Evolutionary conservation across 1,140 invertebrate species (phyloP).

Genomic region (Meloidogyne floridensis): DNA sequence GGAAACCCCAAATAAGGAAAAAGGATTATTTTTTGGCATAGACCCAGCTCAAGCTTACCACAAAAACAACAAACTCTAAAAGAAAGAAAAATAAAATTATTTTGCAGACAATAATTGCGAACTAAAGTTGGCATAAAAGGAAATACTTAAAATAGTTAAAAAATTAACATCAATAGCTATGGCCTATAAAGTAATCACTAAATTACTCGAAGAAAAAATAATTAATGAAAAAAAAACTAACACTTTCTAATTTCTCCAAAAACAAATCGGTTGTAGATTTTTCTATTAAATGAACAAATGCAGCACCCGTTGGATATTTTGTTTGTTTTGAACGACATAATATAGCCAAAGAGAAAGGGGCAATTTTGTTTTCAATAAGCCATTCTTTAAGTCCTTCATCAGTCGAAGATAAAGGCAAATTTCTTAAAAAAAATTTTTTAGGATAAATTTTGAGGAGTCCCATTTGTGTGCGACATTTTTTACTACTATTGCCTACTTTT

Average conservation of each 20-base stretch:
- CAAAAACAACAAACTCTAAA: too few relatives aligned
- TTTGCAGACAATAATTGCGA: too few relatives aligned
- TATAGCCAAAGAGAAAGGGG: slow-evolving; percentile 54
- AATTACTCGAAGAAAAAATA: not conserved
- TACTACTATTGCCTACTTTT: too few relatives aligned
- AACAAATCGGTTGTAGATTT: slow-evolving; percentile 50
- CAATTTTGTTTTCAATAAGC: slow-evolving; percentile 47
- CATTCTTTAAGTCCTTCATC: slow-evolving; percentile 46
- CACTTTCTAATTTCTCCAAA: slow-evolving; percentile 42
- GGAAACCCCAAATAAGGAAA: too few relatives aligned
- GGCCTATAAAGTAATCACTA: too few relatives aligned
- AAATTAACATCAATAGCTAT: too few relatives aligned
- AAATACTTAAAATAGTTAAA: too few relatives aligned
- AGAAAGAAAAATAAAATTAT: too few relatives aligned
- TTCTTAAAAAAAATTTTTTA: slow-evolving; percentile 38
- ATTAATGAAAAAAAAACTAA: not conserved
- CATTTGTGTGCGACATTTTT: too few relatives aligned
- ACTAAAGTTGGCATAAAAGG: too few relatives aligned
- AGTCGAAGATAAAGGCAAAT: slow-evolving; percentile 44
- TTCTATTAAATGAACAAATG: slow-evolving; percentile 52
- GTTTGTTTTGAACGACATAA: slow-evolving; percentile 52
- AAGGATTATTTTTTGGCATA: too few relatives aligned
- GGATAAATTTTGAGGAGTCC: not conserved
- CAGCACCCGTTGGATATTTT: slow-evolving; percentile 55
- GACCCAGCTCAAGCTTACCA: too few relatives aligned